phyloP scores from a whole-genome alignment of 2,888 invertebrate genomes.

The Hypsopygia costalis region DNA sequence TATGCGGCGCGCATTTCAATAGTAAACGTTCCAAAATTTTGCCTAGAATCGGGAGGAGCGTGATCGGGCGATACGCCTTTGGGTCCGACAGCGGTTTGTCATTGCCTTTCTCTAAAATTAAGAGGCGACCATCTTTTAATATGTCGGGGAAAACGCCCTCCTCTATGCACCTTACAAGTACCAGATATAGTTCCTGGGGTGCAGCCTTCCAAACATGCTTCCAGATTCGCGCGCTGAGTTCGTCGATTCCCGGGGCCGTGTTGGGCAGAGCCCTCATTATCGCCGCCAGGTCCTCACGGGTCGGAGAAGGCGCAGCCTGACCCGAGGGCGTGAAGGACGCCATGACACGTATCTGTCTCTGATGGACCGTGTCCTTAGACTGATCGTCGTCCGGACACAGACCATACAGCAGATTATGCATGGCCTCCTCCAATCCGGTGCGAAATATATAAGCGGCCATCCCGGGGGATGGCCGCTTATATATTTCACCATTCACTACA shows the following conservation, averaged over 20 bases:
- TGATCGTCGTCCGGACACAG: slow-evolving; percentile 32
- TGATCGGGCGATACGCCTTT: too few relatives aligned
- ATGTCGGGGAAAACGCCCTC: too few relatives aligned
- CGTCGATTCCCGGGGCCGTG: slow-evolving; percentile 34
- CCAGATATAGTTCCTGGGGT: too few relatives aligned
- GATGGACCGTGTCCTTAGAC: slow-evolving; percentile 16
- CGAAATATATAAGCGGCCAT: too few relatives aligned
- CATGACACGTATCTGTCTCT: slow-evolving; percentile 17
- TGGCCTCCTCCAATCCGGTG: slow-evolving; percentile 14
- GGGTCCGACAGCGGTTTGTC: too few relatives aligned
- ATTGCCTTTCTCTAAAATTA: too few relatives aligned
- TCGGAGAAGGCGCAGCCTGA: slow-evolving; percentile 13
- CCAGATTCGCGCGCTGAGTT: slow-evolving; percentile 19
- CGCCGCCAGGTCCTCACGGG: background rate
- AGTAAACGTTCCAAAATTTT: too few relatives aligned
- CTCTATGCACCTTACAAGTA: too few relatives aligned
- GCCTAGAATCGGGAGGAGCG: too few relatives aligned
- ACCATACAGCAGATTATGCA: slow-evolving; percentile 15
- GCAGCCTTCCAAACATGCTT: slow-evolving; percentile 18
- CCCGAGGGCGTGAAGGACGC: slow-evolving; percentile 22
- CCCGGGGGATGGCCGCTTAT: slow-evolving; percentile 6
- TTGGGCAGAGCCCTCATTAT: slow-evolving; percentile 23
- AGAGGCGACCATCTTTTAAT: too few relatives aligned
- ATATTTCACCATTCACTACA: background rate
- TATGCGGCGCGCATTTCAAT: too few relatives aligned